Conservation (phyloP, 2,113 vertebrate species). For the Rhipidura dahli region DNA sequence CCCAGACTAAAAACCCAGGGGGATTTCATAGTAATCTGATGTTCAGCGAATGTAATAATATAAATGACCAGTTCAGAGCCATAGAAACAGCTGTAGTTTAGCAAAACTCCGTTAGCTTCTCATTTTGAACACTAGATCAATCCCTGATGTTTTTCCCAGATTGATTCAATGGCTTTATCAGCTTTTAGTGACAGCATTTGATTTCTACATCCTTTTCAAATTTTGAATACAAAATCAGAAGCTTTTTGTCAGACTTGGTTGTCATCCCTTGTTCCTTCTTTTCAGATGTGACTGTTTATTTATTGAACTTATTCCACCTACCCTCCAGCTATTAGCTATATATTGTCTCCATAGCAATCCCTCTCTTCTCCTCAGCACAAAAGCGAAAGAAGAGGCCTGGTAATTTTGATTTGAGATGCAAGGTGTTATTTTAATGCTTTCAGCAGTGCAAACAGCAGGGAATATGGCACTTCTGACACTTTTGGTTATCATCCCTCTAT, state of each 20-base stretch:
- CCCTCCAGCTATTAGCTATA: slow-evolving; percentile 45
- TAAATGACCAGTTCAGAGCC: not conserved
- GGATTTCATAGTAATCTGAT: not conserved
- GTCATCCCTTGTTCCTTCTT: not conserved
- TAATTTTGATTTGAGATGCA: slow-evolving; percentile 53
- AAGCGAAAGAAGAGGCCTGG: not conserved
- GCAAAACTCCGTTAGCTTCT: not conserved
- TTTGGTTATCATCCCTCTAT: not conserved
- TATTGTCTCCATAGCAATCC: slow-evolving; percentile 64
- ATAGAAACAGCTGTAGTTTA: not conserved
- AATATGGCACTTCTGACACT: not conserved
- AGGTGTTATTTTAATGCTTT: slow-evolving; percentile 37
- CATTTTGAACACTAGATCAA: not conserved
- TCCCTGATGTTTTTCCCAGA: not conserved
- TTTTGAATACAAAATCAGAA: slow-evolving; percentile 43
- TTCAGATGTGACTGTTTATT: slow-evolving; percentile 43
- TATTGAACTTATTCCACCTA: slow-evolving; percentile 58
- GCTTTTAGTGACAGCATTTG: not conserved
- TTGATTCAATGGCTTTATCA: not conserved
- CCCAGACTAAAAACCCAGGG: not conserved
- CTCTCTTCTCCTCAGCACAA: slow-evolving; percentile 7
- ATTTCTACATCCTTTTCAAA: not conserved
- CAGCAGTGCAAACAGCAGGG: not conserved
- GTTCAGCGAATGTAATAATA: not conserved
- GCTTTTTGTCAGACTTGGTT: slow-evolving; percentile 11